phyloP scores from a whole-genome alignment of 1,140 invertebrate genomes.

The Danaus plexippus region DNA sequence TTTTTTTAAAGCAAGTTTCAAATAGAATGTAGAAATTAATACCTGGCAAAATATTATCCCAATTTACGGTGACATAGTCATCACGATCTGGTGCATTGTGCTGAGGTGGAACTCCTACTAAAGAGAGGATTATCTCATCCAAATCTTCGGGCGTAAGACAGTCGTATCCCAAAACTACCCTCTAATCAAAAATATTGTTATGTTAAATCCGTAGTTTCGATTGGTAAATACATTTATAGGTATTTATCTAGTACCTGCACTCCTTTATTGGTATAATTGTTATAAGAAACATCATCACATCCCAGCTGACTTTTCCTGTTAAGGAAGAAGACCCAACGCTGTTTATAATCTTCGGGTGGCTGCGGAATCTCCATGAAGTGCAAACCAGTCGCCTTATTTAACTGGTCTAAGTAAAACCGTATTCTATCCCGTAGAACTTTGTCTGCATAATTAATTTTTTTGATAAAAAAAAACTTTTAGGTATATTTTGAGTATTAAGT shows the following conservation, averaged over 20 bases:
- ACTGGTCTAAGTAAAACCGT: slow-evolving; percentile 28
- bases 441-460: slow-evolving; percentile 23
- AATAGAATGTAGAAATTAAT: slow-evolving; percentile 8
- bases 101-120: slow-evolving; percentile 45
- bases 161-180: slow-evolving; percentile 48
- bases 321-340: slow-evolving; percentile 53
- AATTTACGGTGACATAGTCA: slow-evolving; percentile 26
- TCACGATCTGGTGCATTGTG: slow-evolving; percentile 50
- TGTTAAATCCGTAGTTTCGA: neutral
- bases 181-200: slow-evolving; percentile 23
- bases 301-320: slow-evolving; percentile 40
- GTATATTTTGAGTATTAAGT: no score
- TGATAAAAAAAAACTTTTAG: slow-evolving; percentile 5
- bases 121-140: slow-evolving; percentile 29
- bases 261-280: slow-evolving; percentile 41
- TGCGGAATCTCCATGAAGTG: slow-evolving; percentile 39
- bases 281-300: slow-evolving; percentile 36
- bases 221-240: no score
- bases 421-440: slow-evolving; percentile 48
- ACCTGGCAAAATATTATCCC: slow-evolving; percentile 47
- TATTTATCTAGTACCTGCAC: slow-evolving; percentile 37
- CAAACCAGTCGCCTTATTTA: slow-evolving; percentile 31
- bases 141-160: slow-evolving; percentile 34
- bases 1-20: neutral
- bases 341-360: slow-evolving; percentile 33